These are phyloP conservation scores for Troglohyphantes excavatus DNA, from an alignment of 2,888 invertebrate genomes.

Conservation along the genomic window DNA sequence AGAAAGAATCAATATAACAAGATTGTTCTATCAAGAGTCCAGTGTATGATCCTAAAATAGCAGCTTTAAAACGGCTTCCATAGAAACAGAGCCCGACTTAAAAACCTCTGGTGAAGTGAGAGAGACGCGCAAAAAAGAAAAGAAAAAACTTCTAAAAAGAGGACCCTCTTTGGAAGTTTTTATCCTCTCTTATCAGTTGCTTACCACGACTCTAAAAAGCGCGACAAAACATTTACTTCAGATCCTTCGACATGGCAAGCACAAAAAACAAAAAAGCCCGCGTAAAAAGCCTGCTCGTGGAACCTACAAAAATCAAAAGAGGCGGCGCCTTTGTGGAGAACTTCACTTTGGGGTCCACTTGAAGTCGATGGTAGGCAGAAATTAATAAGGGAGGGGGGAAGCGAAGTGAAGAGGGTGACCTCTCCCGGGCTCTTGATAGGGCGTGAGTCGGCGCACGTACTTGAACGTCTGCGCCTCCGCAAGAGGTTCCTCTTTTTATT, in stretches of 20 bases:
- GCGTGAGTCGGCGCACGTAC: conserved; percentile 75
- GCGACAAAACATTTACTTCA: conserved; percentile 27
- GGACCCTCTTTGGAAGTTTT: neutral
- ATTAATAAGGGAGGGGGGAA: conserved; percentile 33
- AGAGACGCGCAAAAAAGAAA: too few species aligned
- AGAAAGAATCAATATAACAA: too few species aligned
- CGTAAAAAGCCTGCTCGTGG: conserved; percentile 5
- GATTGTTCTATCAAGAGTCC: too few species aligned
- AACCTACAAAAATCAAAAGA: conserved; percentile 26
- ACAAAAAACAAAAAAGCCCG: conserved; percentile 37
- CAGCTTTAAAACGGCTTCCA: too few species aligned
- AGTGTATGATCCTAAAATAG: too few species aligned
- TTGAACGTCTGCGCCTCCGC: conserved; percentile 69
- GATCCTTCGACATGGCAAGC: conserved; percentile 12
- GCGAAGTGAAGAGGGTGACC: conserved; percentile 59
- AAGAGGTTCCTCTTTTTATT: conserved; percentile 61
- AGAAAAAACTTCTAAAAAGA: neutral
- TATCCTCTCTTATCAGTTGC: conserved; percentile 22
- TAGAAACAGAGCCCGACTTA: too few species aligned
- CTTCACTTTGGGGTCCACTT: conserved; percentile 36
- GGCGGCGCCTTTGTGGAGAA: conserved; percentile 70
- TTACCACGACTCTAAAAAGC: neutral
- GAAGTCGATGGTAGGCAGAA: conserved; percentile 48
- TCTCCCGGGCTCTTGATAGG: conserved; percentile 62
- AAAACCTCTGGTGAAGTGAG: too few species aligned